These are phyloP conservation scores for Gallinago stenura DNA, from an alignment of 2,797 vertebrate genomes.

Conservation along the genomic window DNA sequence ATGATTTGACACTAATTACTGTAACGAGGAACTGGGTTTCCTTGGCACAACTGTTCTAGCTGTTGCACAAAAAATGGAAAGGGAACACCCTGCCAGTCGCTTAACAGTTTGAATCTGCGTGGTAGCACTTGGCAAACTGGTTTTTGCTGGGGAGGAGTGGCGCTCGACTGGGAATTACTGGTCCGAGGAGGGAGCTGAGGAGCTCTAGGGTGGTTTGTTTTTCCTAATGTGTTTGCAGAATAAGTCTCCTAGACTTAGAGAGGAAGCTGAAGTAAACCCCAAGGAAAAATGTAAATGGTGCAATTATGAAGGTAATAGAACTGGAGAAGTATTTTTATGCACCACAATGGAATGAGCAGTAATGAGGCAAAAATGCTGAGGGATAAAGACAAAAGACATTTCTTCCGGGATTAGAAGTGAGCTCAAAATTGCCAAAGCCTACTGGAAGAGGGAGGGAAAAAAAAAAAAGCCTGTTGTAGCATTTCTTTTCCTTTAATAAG, in stretches of 20 bases:
- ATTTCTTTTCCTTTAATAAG: constrained; percentile 71
- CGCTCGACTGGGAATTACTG: not conserved
- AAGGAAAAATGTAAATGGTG: not conserved
- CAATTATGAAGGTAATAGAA: not conserved
- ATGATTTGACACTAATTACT: not conserved
- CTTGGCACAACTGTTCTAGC: not conserved
- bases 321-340: not conserved
- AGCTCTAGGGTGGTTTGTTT: not conserved
- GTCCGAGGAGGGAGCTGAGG: not conserved
- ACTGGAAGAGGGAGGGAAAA: not conserved
- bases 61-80: not conserved
- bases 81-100: not conserved
- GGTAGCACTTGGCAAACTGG: not conserved
- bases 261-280: not conserved
- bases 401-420: constrained; percentile 77
- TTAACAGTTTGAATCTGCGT: not conserved
- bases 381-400: constrained; percentile 55
- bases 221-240: not conserved
- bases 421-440: constrained; percentile 60
- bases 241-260: not conserved
- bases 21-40: not conserved
- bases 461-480: constrained; percentile 56
- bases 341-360: not conserved
- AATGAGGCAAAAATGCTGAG: constrained; percentile 19
- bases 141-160: not conserved